These are phyloP conservation scores for Pocillopora grandis DNA, from an alignment of 92 coral and sea anemone species.

Conservation along the genomic window DNA sequence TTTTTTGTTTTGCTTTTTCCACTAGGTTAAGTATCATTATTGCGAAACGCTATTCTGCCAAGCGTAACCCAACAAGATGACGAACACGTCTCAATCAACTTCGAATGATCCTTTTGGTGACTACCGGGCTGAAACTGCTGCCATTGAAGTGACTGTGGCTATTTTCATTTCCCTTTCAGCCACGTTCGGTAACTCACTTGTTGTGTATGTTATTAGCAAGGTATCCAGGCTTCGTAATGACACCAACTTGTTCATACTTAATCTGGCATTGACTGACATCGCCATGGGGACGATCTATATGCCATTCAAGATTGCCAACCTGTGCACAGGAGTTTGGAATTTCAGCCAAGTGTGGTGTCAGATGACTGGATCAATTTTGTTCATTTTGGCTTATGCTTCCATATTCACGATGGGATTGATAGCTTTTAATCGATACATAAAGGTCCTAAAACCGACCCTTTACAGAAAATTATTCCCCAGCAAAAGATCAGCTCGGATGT, in stretches of 20 bases:
- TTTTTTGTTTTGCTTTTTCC: too few species aligned
- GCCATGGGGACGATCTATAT: constrained; percentile 52
- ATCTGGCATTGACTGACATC: constrained; percentile 64
- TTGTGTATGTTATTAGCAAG: constrained; percentile 55
- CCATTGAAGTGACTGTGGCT: constrained; percentile 40
- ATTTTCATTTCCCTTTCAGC: constrained; percentile 39
- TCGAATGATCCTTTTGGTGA: constrained; percentile 48
- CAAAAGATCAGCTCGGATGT: too few species aligned
- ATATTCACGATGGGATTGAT: too few species aligned
- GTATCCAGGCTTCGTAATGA: constrained; percentile 49
- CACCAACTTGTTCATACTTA: constrained; percentile 58
- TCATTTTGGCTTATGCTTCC: too few species aligned
- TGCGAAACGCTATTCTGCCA: too few species aligned
- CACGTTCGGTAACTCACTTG: constrained; percentile 50
- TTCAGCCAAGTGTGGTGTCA: constrained; percentile 40
- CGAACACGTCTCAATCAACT: background rate
- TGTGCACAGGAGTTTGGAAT: constrained; percentile 51
- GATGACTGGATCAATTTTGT: constrained; percentile 8
- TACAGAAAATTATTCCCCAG: too few species aligned
- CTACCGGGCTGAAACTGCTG: constrained; percentile 17
- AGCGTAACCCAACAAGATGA: background rate
- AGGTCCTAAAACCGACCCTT: too few species aligned
- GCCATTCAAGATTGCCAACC: constrained; percentile 64
- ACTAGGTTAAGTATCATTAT: too few species aligned
- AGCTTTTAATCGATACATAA: too few species aligned